Evolutionary conservation across 1,140 invertebrate species (phyloP).

Genomic region (Artemia franciscana): DNA sequence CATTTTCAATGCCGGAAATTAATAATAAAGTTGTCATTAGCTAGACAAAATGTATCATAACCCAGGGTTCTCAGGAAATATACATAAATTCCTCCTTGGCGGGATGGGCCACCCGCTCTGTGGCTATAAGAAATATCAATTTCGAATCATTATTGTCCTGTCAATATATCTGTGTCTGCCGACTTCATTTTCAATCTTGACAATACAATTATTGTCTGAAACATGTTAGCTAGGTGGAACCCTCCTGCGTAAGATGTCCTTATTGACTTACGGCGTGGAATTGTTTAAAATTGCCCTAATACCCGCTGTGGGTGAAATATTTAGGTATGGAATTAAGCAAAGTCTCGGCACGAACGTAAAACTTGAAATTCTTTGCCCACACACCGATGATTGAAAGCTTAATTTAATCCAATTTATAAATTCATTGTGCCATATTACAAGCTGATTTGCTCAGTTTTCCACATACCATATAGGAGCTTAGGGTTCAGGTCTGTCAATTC

Average conservation of each 20-base stretch:
- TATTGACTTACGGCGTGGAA: neutral
- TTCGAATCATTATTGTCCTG: neutral
- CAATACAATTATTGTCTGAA: neutral
- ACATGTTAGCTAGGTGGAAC: neutral
- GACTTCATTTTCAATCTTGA: neutral
- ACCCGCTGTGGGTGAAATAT: neutral
- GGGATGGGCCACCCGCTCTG: too few species aligned
- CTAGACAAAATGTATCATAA: too few species aligned
- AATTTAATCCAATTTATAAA: too few species aligned
- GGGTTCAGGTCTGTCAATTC: too few species aligned
- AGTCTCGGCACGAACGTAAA: neutral
- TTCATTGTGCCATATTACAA: too few species aligned
- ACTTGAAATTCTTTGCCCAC: neutral
- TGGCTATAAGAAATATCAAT: neutral
- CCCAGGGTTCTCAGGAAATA: too few species aligned
- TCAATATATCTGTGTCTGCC: neutral
- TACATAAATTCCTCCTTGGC: too few species aligned
- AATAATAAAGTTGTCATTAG: too few species aligned
- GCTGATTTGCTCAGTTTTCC: too few species aligned
- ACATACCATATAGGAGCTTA: too few species aligned
- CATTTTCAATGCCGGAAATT: too few species aligned
- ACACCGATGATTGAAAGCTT: too few species aligned
- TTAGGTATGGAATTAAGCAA: neutral
- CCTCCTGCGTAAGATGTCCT: neutral
- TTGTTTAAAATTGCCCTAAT: neutral